phyloP scores from a whole-genome alignment of 2,113 vertebrate genomes.

The Athene noctua region DNA sequence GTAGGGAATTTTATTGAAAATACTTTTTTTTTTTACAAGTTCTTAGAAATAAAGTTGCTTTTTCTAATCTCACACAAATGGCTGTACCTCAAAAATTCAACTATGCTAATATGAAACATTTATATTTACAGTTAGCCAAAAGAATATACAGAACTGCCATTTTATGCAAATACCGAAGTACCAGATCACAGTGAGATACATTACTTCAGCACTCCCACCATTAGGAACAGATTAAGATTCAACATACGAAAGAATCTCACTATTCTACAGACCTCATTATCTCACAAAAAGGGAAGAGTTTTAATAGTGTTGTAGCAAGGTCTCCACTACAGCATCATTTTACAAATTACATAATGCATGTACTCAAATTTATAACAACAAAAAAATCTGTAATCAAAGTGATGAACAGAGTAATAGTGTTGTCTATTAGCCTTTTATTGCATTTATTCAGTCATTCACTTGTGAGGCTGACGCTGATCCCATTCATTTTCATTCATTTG shows the following conservation, averaged over 20 bases:
- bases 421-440: slow-evolving; percentile 41
- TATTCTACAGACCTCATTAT: slow-evolving; percentile 61
- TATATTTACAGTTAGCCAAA: slow-evolving; percentile 76
- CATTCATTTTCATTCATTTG: background rate
- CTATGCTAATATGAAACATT: slow-evolving; percentile 78
- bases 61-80: slow-evolving; percentile 71
- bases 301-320: slow-evolving; percentile 22
- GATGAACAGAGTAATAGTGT: background rate
- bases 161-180: slow-evolving; percentile 66
- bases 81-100: slow-evolving; percentile 72
- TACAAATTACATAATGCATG: slow-evolving; percentile 4
- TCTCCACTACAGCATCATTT: slow-evolving; percentile 26
- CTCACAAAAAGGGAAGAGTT: slow-evolving; percentile 68
- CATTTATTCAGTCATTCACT: background rate
- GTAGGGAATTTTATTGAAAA: slow-evolving; percentile 71
- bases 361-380: background rate
- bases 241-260: slow-evolving; percentile 53
- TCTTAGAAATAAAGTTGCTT: slow-evolving; percentile 61
- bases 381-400: background rate
- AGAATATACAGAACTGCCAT: slow-evolving; percentile 73
- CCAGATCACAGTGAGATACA: slow-evolving; percentile 73
- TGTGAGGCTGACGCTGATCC: background rate
- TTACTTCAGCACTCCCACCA: slow-evolving; percentile 69
- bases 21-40: slow-evolving; percentile 57
- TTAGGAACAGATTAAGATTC: slow-evolving; percentile 65